Percentiles rank a stretch among this genome's conserved stretches.
Evolutionary conservation across 2,888 invertebrate species (phyloP).

Genomic region (Andrena fulva): DNA sequence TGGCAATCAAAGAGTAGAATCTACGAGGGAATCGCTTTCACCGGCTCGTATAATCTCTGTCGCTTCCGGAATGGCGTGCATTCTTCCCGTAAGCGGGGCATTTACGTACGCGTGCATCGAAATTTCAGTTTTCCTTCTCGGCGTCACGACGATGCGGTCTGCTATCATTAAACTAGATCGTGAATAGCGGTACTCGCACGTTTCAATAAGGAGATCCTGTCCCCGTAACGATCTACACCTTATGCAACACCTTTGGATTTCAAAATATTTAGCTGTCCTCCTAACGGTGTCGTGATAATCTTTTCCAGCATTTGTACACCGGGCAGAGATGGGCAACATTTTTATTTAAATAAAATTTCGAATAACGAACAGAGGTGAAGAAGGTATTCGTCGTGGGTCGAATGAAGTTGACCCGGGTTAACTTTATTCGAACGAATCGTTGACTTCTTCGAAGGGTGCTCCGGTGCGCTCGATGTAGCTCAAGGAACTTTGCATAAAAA

Average conservation of each 20-base stretch:
- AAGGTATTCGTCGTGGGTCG: too few relatives aligned
- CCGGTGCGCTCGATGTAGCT: background rate
- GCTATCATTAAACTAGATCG: constrained; percentile 28
- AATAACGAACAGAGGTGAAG: too few relatives aligned
- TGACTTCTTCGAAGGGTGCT: background rate
- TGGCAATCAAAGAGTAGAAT: constrained; percentile 37
- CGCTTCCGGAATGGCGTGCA: constrained; percentile 45
- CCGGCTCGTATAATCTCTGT: constrained; percentile 31
- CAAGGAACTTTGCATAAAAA: background rate
- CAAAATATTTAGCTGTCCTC: background rate
- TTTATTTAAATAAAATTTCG: too few relatives aligned
- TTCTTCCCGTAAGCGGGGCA: constrained; percentile 35
- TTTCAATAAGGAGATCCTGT: constrained; percentile 36
- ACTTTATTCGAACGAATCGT: background rate
- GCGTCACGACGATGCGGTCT: constrained; percentile 9
- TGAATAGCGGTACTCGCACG: constrained; percentile 30
- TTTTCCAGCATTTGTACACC: background rate
- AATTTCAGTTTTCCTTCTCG: constrained; percentile 27
- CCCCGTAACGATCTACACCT: constrained; percentile 6
- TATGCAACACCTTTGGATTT: constrained; percentile 35
- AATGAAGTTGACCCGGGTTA: background rate
- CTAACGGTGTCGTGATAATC: constrained; percentile 26
- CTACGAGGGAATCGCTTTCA: constrained; percentile 50
- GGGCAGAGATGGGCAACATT: too few relatives aligned
- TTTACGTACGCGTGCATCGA: constrained; percentile 23